A percentile compares a stretch with the other conserved stretches of the same genome.
Conservation (phyloP, 1,140 invertebrate genomes). For the Orius laevigatus region DNA sequence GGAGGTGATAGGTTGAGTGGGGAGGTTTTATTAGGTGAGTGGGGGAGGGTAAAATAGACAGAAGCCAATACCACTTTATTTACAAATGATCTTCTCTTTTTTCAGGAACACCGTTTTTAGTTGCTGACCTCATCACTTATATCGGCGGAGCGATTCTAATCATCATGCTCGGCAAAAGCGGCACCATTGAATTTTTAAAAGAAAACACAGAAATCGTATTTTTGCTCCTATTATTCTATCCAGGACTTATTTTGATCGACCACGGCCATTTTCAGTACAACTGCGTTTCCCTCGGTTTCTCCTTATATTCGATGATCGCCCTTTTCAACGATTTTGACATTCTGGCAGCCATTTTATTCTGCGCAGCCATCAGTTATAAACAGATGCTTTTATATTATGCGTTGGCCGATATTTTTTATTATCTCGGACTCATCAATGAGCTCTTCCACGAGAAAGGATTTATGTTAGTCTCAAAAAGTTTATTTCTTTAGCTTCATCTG, state of each 20-base stretch:
- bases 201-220: too few relatives aligned
- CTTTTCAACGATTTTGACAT: conserved; percentile 44
- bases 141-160: too few relatives aligned
- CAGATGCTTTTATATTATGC: conserved; percentile 99
- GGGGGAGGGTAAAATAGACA: too few relatives aligned
- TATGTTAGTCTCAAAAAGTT: conserved; percentile 30
- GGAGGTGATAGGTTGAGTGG: too few relatives aligned
- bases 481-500: conserved; percentile 40
- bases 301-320: conserved; percentile 52
- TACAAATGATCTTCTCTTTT: too few relatives aligned
- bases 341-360: conserved; percentile 62
- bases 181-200: too few relatives aligned
- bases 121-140: too few relatives aligned
- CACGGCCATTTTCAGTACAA: conserved; percentile 99
- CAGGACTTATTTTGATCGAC: conserved; percentile 88
- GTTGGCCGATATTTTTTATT: conserved; percentile 91
- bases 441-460: conserved; percentile 15
- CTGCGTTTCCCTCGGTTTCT: conserved; percentile 79
- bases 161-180: too few relatives aligned
- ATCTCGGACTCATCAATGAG: conserved; percentile 42
- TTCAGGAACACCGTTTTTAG: too few relatives aligned
- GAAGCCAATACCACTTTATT: too few relatives aligned
- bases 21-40: too few relatives aligned
- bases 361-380: conserved; percentile 88
- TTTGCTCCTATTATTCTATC: conserved; percentile 48